A percentile compares a stretch with the other conserved stretches of the same genome.
phyloP scores from a whole-genome alignment of 2,888 invertebrate species.

The Penaeus monodon region DNA sequence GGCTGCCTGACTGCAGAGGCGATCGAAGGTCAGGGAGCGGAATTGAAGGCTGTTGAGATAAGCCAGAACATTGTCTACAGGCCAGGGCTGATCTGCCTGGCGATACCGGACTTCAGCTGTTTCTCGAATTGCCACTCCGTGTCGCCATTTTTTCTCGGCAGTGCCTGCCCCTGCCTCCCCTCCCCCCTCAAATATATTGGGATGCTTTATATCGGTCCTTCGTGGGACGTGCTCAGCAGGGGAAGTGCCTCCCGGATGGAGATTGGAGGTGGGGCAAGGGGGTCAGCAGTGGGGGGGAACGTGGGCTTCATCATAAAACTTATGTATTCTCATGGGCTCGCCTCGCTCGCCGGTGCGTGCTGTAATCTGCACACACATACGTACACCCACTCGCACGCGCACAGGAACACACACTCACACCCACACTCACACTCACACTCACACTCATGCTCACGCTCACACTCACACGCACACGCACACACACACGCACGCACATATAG shows the following conservation, averaged over 20 bases:
- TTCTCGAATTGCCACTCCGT: not conserved
- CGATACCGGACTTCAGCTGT: too few relatives aligned
- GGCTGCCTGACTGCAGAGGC: too few relatives aligned
- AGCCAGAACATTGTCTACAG: too few relatives aligned
- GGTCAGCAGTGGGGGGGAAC: too few relatives aligned
- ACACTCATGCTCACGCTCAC: conserved; percentile 23
- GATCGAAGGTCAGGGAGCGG: too few relatives aligned
- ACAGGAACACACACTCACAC: conserved; percentile 11
- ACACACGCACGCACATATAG: conserved; percentile 6
- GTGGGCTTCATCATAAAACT: too few relatives aligned
- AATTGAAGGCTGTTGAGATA: too few relatives aligned
- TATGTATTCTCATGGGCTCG: not conserved
- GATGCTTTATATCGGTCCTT: too few relatives aligned
- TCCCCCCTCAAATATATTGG: not conserved
- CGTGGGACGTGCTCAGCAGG: too few relatives aligned
- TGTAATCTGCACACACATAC: not conserved
- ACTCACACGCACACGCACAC: conserved; percentile 23
- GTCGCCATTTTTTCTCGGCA: conserved; percentile 8
- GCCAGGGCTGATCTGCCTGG: too few relatives aligned
- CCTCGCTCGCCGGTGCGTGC: not conserved
- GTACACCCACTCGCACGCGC: conserved; percentile 4
- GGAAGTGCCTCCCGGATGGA: too few relatives aligned
- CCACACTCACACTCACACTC: conserved; percentile 3
- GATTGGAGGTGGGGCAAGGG: too few relatives aligned
- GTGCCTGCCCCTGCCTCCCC: not conserved